Evolutionary conservation across 2,888 invertebrate species (phyloP), one percentile per base, ranked within the genome.

Genomic region (Caprella mutica): DNA sequence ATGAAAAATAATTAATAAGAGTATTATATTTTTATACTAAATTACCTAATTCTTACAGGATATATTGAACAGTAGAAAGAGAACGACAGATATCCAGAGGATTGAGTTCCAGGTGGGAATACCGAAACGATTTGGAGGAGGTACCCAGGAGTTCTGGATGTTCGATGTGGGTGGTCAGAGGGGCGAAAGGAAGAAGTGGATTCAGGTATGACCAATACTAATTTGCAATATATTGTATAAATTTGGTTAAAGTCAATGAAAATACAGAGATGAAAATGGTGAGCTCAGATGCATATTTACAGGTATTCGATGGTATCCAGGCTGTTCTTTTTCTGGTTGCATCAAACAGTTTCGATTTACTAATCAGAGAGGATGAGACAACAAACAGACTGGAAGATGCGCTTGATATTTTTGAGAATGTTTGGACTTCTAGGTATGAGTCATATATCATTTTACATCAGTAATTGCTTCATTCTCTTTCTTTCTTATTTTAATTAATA

Each of bases 141-240:
- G 84, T 0, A 71, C 75, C 5, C 83, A 85, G 68, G 78, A 80
- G 26, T 85, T 86, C 69, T 83, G 83, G 77, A 85, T 88, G 81
- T 86, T 82, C 67, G 88, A 88, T 69, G 88, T 88, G 0, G 88
- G 88, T 0, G 88, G 88, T 0, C 88, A 88, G 71, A 74, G 84
- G 56, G 86, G 86, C 12, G 84, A 86, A 69, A 75, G 87, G 56
- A 83, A 83, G 67, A 86, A 86, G 71, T 88, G 88, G 88, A 86
- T 88, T 67, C 82, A 83, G 72, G 80, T 79, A 68, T 63, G 56
- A 23, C 8, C 5, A 14, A 14, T 6, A 9, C 26, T 8, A n/a
- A n/a, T n/a, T n/a, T n/a, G n/a, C n/a, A n/a, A n/a, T n/a, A n/a
- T n/a, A n/a, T n/a, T n/a, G n/a, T n/a, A n/a, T n/a, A n/a, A n/a